Base-by-base conservation (phyloP, 1,140 invertebrate species). In the Acarapis woodi region DNA sequence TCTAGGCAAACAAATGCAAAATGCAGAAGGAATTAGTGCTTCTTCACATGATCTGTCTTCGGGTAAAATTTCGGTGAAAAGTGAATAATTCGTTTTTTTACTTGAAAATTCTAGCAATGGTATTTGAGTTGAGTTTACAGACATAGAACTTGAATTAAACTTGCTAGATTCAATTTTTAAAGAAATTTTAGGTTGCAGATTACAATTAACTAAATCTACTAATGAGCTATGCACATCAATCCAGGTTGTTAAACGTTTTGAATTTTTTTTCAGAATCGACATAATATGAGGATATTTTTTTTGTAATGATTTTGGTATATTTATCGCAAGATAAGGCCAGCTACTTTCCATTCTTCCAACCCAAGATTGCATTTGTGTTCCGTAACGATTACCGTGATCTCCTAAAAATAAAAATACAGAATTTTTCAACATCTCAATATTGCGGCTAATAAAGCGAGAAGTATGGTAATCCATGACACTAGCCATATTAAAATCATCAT, bases 321-420 rank as follows among this genome's bases (percentile, higher is more conserved):
- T 39, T n/a, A 51, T 45, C 3, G 35, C 38, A 26, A 51, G 42
- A 19, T 53, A 36, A 15, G 51, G 49, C 51, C 50, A 52, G 23
- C 51, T 26, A 33, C 49, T 49, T 33, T 52, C 51, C n/a, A 52
- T 47, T 42, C 49, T 35, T 6, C 51, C 51, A 33, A 38, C 33
- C 26, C 38, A 42, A 10, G 43, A 48, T 21, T 41, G 32, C 32
- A 52, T 41, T 19, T 49, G 41, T 9, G 50, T 12, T 15, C 42
- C 42, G 26, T 36, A 43, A 10, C 42, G 25, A 35, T 37, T 37
- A 6, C 38, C 39, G 19, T 39, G 43, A 37, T 43, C 42, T 16
- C 42, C 42, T 35, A 41, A 38, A 2, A 44, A 24, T 14, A 44
- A 31, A 1, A 44, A 15, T 15, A 44, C 31, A 9, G 42, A 26